Percentiles rank a stretch among this genome's conserved stretches.
phyloP scores from a whole-genome alignment of 2,113 vertebrate species.

The Dipodomys merriami region DNA sequence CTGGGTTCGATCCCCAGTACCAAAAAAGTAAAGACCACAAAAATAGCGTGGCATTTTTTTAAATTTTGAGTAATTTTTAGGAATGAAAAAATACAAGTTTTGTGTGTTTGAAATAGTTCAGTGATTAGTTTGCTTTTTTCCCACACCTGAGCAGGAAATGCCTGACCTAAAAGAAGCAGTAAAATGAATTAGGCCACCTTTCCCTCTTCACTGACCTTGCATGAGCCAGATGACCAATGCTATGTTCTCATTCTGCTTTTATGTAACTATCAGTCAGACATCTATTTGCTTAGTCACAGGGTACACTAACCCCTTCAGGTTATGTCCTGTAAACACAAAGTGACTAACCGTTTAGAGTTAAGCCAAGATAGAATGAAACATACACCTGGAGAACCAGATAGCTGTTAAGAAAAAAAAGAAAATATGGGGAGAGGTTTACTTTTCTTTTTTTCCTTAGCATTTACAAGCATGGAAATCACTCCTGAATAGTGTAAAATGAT shows the following conservation, averaged over 20 bases:
- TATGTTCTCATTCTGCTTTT: no score
- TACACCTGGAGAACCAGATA: background rate
- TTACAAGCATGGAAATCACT: background rate
- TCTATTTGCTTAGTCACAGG: rapidly evolving
- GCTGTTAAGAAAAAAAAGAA: background rate
- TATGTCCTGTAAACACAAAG: background rate
- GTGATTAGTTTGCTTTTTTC: background rate
- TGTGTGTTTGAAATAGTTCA: background rate
- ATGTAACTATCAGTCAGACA: background rate
- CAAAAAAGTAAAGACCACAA: background rate
- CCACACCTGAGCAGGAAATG: background rate
- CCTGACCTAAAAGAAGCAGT: background rate
- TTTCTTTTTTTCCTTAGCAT: background rate
- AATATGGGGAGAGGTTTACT: background rate
- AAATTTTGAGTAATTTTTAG: no score
- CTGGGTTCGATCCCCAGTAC: no score
- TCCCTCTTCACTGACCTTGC: background rate
- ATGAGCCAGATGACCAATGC: no score
- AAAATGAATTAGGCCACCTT: background rate
- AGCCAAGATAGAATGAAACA: background rate
- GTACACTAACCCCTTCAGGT: rapidly evolving
- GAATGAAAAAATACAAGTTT: background rate
- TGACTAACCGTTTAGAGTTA: background rate
- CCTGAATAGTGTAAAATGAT: background rate
- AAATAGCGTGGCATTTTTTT: no score